Evolutionary conservation across 2,797 vertebrate species (phyloP).

Genomic region (Sebastes elongatus): DNA sequence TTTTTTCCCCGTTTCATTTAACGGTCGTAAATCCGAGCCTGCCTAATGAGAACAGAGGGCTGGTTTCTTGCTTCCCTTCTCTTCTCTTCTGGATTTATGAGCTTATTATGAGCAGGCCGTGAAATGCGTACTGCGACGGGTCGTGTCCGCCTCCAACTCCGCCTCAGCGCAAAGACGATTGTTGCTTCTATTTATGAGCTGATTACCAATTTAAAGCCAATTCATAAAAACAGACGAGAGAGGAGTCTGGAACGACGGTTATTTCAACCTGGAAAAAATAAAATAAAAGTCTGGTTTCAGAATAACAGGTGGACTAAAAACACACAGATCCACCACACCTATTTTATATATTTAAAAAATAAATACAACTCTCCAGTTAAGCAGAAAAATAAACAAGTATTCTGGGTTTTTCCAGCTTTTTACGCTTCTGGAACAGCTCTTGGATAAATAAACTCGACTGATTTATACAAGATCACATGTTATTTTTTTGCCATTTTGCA

Average conservation of each 20-base stretch:
- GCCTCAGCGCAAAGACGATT: slow-evolving; percentile 43
- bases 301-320: neutral
- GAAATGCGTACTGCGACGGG: slow-evolving; percentile 51
- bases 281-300: neutral
- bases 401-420: neutral
- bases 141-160: slow-evolving; percentile 36
- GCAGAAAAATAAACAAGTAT: neutral
- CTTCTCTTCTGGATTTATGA: slow-evolving; percentile 67
- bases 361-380: neutral
- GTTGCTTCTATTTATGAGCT: slow-evolving; percentile 62
- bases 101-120: slow-evolving; percentile 71
- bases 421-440: neutral
- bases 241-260: neutral
- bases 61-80: slow-evolving; percentile 41
- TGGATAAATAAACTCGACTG: neutral
- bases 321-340: neutral
- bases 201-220: slow-evolving; percentile 67
- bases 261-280: neutral
- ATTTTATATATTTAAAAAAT: neutral
- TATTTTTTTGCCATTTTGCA: neutral
- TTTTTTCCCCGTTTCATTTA: slow-evolving; percentile 72
- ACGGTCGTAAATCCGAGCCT: slow-evolving; percentile 74
- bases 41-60: slow-evolving; percentile 72
- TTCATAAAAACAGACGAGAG: slow-evolving; percentile 47
- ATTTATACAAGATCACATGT: neutral